These are phyloP conservation scores for Notothenia rossii DNA, from an alignment of 2,113 vertebrate genomes.

Conservation along the genomic window DNA sequence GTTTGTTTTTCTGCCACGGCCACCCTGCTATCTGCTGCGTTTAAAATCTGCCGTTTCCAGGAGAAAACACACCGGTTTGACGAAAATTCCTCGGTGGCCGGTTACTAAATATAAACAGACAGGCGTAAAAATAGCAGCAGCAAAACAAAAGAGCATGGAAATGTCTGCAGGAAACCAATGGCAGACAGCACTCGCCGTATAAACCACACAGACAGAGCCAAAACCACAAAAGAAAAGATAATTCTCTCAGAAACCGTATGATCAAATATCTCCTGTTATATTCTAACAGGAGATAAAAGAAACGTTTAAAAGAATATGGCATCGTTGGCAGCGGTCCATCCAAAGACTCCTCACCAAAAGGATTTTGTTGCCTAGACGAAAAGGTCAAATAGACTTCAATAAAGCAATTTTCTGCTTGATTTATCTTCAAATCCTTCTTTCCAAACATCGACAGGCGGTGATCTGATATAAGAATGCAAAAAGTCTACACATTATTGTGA, in stretches of 20 bases:
- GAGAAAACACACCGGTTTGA: constrained; percentile 50
- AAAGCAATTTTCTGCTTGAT: not conserved
- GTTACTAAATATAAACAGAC: constrained; percentile 75
- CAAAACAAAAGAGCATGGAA: constrained; percentile 51
- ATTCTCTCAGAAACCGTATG: not conserved
- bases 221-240: not conserved
- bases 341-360: not conserved
- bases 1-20: constrained; percentile 4
- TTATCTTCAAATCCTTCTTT: not conserved
- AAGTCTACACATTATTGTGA: not conserved
- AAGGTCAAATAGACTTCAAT: not conserved
- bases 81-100: constrained; percentile 60
- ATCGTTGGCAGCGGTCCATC: not conserved
- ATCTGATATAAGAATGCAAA: not conserved
- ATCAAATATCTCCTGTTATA: not conserved
- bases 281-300: not conserved
- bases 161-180: constrained; percentile 45
- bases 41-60: constrained; percentile 39
- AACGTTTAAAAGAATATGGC: not conserved
- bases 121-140: constrained; percentile 65
- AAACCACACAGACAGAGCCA: constrained; percentile 1
- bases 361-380: not conserved
- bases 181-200: not conserved
- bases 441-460: not conserved
- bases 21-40: constrained; percentile 29